Base-by-base conservation (phyloP, 2,797 vertebrate species). In the Clarias laeviceps region DNA sequence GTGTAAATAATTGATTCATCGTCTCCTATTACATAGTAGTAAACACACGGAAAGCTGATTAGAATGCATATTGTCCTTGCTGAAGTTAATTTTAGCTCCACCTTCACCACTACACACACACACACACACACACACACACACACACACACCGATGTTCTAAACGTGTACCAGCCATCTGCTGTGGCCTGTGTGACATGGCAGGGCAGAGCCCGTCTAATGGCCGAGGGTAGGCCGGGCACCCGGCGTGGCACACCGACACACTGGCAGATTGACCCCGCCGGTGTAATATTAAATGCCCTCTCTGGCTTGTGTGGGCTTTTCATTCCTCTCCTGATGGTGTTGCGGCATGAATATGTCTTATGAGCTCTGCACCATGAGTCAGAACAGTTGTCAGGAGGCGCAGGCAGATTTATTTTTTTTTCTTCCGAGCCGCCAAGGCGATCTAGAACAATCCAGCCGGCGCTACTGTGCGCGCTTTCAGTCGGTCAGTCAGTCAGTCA, bases 141-240 rank as follows among this genome's bases (percentile, higher is more conserved):
- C 45, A 77, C 20, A 20, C 29, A 27, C 40, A 66, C 64, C 24
- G 40, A 65, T 82, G 40, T 83, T 89, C n/a, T 80, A 74, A 87
- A 84, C 85, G 56, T 79, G 84, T 79, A 82, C 70, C 78, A 59
- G 80, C 85, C 87, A 88, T 89, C 87, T 88, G 87, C 82, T 82
- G 54, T 27, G 82, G 61, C 68, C 74, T 68, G 78, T 65, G 59
- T 73, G 54, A 82, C 85, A 79, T 86, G 85, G 61, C 82, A n/a
- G 54, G 24, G 62, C 56, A 74, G 76, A 56, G 76, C 27, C 83
- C 5, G 72, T 66, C 65, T 85, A 82, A 88, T 82, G 85, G 84
- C 64, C 5, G 22, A 78, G 61, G 34, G 34, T 59, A 78, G 80
- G 64, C 61, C 61, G 69, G 66, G 56, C 84, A 65, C 80, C 40